Evolutionary conservation across 2,888 invertebrate species (phyloP).

Genomic region (Pycnomerus fuliginosus): DNA sequence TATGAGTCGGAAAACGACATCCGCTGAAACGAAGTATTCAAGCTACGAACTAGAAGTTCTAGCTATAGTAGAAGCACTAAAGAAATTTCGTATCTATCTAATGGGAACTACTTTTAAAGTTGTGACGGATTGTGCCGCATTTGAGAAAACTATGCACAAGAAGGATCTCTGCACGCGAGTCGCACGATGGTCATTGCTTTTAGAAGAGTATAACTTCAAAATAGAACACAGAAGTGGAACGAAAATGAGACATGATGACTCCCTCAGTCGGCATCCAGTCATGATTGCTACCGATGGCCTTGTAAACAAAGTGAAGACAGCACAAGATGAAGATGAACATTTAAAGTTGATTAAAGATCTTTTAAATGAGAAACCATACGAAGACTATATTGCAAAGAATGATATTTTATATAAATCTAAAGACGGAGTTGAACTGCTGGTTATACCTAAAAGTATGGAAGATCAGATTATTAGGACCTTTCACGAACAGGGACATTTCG

Average conservation of each 20-base stretch:
- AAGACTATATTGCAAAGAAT: constrained; percentile 27
- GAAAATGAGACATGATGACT: constrained; percentile 37
- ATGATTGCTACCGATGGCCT: constrained; percentile 6
- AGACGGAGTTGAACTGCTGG: constrained; percentile 25
- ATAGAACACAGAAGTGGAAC: constrained; percentile 37
- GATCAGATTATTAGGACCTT: constrained; percentile 40
- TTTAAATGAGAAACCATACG: constrained; percentile 27
- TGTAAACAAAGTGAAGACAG: constrained; percentile 2
- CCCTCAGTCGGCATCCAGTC: constrained; percentile 32
- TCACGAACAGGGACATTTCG: constrained; percentile 45
- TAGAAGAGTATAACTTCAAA: constrained; percentile 36
- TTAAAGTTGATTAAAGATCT: constrained; percentile 27
- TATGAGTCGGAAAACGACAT: constrained; percentile 31
- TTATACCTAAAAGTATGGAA: constrained; percentile 42
- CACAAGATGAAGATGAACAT: constrained; percentile 24
- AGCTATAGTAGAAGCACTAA: constrained; percentile 39
- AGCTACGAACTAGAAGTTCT: constrained; percentile 46
- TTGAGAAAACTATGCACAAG: constrained; percentile 40
- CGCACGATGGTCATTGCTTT: constrained; percentile 38
- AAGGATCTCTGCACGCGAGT: constrained; percentile 34
- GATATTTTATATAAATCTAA: constrained; percentile 33
- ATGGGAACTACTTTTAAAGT: constrained; percentile 38
- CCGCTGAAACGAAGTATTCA: constrained; percentile 36
- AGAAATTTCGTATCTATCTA: constrained; percentile 41
- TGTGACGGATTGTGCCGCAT: constrained; percentile 42